Evolutionary conservation across 1,140 invertebrate species (phyloP).

Genomic region (Lasioglossum baleicum): DNA sequence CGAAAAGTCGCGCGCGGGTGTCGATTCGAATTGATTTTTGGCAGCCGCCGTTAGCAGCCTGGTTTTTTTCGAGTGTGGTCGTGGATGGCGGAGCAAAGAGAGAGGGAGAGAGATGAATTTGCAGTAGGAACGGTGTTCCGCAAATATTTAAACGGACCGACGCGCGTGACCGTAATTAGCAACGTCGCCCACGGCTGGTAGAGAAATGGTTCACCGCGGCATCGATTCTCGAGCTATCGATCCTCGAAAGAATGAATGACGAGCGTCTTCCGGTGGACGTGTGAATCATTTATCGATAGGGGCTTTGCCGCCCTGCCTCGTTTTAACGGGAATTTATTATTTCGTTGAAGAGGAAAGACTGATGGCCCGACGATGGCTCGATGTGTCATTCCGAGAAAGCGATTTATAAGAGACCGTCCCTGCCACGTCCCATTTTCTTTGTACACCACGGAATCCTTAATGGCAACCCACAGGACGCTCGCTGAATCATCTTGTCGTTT

Average conservation of each 20-base stretch:
- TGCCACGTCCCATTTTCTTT: neutral
- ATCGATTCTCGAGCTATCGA: neutral
- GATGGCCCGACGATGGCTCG: neutral
- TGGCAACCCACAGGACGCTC: neutral
- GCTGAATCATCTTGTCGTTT: neutral
- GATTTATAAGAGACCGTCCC: conserved; percentile 31
- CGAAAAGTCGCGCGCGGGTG: neutral
- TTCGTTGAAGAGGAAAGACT: neutral
- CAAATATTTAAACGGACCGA: conserved; percentile 9
- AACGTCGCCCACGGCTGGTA: neutral
- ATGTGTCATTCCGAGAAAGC: neutral
- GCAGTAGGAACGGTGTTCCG: neutral
- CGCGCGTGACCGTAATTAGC: neutral
- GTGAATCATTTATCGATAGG: conserved; percentile 20
- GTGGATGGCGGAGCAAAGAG: no score
- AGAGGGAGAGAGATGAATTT: neutral
- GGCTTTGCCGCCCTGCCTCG: neutral
- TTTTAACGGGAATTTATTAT: neutral
- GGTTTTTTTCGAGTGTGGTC: neutral
- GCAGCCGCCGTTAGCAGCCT: neutral
- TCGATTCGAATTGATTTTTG: conserved; percentile 19
- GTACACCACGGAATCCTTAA: conserved; percentile 15
- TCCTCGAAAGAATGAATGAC: neutral
- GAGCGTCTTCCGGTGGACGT: neutral
- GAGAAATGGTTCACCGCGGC: no score